Evolutionary conservation across 37 sponge, comb jelly and placozoan species (phyloP), one percentile per base, ranked within the genome.

Genomic region (Eunapius fragilis): DNA sequence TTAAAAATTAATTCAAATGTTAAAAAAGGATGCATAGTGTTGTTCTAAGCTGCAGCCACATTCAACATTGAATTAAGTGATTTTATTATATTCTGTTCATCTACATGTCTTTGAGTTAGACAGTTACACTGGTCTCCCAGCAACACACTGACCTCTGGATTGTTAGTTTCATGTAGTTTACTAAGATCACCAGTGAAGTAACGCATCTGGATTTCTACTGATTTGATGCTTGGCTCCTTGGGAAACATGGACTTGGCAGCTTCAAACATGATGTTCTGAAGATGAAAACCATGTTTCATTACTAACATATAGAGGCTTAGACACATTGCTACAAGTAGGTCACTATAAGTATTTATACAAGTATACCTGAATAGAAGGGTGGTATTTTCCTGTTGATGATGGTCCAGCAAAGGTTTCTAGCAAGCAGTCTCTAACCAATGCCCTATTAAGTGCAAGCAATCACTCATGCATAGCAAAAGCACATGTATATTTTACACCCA

Each of bases 381-480:
- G 81, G 74, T 86, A 91, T 0, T 67, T 31, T 2, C 90, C 90
- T 36, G 75, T 74, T 34, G 80, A 37, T 25, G 85, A 82, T 80
- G 90, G 86, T 27, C 91, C 91, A 58, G 91, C 80, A 85, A 91
- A 86, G 14, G 75, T 74, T 50, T 91, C 91, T 50, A 58, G 22
- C 58, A 58, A 17, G 14, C 14, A 58, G 1, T 17, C 58, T 19
- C 14, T 19, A 10, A 58, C 58, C 6, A 1, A 58, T 4, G 58
- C 58, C 14, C 58, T 19, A 10, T 19, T 17, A 13, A 1, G 22
- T 19, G 14, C 58, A 11, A 10, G 14, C 58, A 58, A 10, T 17
- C 58, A 58, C 22, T 2, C 58, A 58, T 17, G 22, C 58, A 58
- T 19, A 58, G n/a, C n/a, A n/a, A n/a, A n/a, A n/a, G n/a, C n/a